A percentile compares a stretch with the other conserved stretches of the same genome.
Conservation (phyloP, 1,140 invertebrate species). For the Aphelinus atriplicis region DNA sequence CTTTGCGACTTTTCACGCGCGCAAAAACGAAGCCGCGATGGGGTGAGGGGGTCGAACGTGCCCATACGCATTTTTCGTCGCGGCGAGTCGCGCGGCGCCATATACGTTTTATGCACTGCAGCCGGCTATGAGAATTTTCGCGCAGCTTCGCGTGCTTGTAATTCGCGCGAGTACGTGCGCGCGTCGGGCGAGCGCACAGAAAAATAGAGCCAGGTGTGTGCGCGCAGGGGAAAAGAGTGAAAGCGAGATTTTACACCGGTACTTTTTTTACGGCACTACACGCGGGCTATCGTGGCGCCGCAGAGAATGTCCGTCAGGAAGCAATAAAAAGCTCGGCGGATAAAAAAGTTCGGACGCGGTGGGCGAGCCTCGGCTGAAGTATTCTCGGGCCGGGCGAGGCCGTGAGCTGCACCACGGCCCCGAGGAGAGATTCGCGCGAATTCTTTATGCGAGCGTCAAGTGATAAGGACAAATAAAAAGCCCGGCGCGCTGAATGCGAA, state of each 20-base stretch:
- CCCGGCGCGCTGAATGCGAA: slow-evolving; percentile 7
- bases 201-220: not conserved
- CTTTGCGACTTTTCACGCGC: not conserved
- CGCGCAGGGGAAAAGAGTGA: not conserved
- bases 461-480: slow-evolving; percentile 28
- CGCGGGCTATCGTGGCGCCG: slow-evolving; percentile 19
- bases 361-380: not conserved
- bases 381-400: not conserved
- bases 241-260: slow-evolving; percentile 29
- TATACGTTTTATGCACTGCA: slow-evolving; percentile 9
- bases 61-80: too few species aligned
- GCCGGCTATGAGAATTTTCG: slow-evolving; percentile 16
- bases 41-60: too few species aligned
- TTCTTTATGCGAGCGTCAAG: slow-evolving; percentile 20
- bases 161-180: not conserved
- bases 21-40: too few species aligned
- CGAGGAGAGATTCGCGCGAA: slow-evolving; percentile 13
- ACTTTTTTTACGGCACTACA: slow-evolving; percentile 35
- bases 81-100: too few species aligned
- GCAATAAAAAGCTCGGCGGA: slow-evolving; percentile 21
- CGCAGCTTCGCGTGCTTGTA: slow-evolving; percentile 2
- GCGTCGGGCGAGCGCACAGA: not conserved
- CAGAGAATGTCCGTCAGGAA: slow-evolving; percentile 34
- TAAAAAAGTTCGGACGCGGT: slow-evolving; percentile 29
- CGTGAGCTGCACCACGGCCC: not conserved